phyloP scores from a whole-genome alignment of 2,113 vertebrate species.

The Elanoides forficatus region DNA sequence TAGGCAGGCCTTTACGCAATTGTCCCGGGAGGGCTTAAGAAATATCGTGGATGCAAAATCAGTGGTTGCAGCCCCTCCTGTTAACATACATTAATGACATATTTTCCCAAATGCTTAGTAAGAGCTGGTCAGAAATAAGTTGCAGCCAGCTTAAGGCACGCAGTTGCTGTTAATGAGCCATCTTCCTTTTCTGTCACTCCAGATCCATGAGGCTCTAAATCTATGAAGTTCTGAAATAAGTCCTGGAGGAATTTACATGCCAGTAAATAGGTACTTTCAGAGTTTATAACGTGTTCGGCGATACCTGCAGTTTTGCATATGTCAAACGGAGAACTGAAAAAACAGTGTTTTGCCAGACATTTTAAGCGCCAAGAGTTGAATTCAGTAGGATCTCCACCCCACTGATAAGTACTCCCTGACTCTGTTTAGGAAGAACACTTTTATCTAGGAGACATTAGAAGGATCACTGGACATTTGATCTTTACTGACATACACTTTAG shows the following conservation, averaged over 20 bases:
- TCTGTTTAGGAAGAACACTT: neutral
- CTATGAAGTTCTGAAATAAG: neutral
- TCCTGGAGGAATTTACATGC: neutral
- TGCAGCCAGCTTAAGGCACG: neutral
- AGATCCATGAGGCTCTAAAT: neutral
- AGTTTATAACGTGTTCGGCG: rapidly evolving
- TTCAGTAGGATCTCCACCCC: neutral
- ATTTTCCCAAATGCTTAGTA: neutral
- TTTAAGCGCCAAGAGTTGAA: neutral
- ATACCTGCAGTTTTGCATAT: neutral
- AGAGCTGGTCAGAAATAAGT: neutral
- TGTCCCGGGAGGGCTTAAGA: neutral
- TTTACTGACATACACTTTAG: neutral
- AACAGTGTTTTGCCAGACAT: neutral
- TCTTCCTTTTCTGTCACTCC: neutral
- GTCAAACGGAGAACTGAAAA: neutral
- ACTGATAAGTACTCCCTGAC: neutral
- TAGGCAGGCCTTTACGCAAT: too few relatives aligned
- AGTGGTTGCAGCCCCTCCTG: neutral
- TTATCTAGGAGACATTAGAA: neutral
- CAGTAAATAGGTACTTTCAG: neutral
- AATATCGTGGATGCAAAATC: neutral
- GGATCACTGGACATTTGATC: neutral
- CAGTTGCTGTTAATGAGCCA: neutral
- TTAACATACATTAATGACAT: rapidly evolving